Conservation (phyloP, 2,113 vertebrate species). For the Pangasianodon gigas region DNA sequence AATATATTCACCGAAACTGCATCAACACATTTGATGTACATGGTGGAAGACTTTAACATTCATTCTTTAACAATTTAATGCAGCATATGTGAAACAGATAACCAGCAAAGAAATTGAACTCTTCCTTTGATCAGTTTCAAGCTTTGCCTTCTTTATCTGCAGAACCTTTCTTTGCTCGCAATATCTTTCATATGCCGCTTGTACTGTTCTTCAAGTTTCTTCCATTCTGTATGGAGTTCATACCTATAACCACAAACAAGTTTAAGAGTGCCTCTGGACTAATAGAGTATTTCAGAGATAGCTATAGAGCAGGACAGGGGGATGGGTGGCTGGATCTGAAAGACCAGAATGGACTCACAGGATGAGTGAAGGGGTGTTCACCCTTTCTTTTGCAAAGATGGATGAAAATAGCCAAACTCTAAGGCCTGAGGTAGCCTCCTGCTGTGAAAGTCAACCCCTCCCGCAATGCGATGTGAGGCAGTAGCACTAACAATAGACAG, state of each 20-base stretch:
- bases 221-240: background rate
- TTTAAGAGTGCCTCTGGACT: background rate
- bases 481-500: background rate
- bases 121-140: background rate
- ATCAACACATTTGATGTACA: background rate
- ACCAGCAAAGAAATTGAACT: background rate
- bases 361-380: background rate
- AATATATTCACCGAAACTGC: background rate
- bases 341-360: background rate
- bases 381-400: constrained; percentile 10
- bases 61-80: background rate
- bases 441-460: constrained; percentile 1
- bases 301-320: background rate
- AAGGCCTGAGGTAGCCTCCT: constrained; percentile 14
- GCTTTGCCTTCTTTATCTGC: background rate
- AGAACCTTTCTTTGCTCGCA: background rate
- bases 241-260: background rate
- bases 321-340: background rate
- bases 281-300: background rate
- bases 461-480: background rate
- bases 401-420: constrained; percentile 1
- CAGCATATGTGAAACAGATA: background rate
- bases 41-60: background rate
- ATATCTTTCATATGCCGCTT: background rate
- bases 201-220: background rate